Conservation (phyloP, 2,113 vertebrate species). For the Lichenostomus cassidix region DNA sequence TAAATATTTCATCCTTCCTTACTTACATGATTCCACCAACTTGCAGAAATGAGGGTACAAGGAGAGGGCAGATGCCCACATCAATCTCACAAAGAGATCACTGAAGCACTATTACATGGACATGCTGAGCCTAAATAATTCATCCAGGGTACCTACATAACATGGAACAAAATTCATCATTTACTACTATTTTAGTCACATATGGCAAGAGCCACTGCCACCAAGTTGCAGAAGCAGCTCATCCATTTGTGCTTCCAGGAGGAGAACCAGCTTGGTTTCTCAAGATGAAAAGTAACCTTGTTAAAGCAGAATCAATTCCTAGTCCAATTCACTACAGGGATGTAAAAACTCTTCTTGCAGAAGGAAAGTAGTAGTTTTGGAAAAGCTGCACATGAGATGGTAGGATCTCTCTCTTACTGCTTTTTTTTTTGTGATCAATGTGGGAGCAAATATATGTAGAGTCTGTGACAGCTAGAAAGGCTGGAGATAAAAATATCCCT, state of each 20-base stretch:
- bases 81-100: not conserved
- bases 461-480: not conserved
- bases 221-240: not conserved
- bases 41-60: not conserved
- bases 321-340: not conserved
- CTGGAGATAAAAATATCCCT: not conserved
- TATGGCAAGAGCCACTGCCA: accelerated
- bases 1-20: constrained; percentile 32
- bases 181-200: not conserved
- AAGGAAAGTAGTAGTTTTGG: not conserved
- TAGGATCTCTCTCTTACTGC: not conserved
- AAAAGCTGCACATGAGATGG: not conserved
- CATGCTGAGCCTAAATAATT: not conserved
- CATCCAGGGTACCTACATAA: not conserved
- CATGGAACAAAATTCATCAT: not conserved
- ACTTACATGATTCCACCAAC: not conserved
- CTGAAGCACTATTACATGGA: not conserved
- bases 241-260: not conserved
- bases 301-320: not conserved
- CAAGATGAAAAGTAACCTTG: not conserved
- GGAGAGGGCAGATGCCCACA: not conserved
- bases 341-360: not conserved
- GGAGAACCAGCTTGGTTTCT: not conserved
- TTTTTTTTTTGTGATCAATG: not conserved
- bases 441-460: not conserved